These are phyloP conservation scores for Macrosteles quadrilineatus DNA, from an alignment of 1,140 invertebrate genomes.

Conservation along the genomic window DNA sequence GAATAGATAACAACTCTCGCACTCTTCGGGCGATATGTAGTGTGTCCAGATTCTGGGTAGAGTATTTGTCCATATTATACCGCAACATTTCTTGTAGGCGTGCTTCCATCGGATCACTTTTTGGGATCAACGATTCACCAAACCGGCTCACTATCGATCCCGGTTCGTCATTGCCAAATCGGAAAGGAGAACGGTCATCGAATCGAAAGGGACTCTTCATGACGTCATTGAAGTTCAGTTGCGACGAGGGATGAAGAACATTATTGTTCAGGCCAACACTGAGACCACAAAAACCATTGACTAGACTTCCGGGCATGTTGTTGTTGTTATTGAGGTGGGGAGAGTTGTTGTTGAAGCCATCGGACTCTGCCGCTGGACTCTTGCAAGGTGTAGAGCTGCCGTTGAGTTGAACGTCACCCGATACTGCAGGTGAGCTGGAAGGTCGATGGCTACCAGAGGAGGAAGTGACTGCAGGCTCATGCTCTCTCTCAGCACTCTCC, in stretches of 20 bases:
- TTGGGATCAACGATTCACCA: slow-evolving; percentile 84
- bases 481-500: slow-evolving; percentile 43
- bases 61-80: slow-evolving; percentile 89
- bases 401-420: slow-evolving; percentile 39
- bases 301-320: slow-evolving; percentile 49
- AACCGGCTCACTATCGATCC: slow-evolving; percentile 74
- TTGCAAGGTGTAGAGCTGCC: slow-evolving; percentile 52
- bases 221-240: slow-evolving; percentile 47
- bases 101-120: slow-evolving; percentile 89
- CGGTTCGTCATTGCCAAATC: slow-evolving; percentile 71
- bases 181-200: slow-evolving; percentile 69
- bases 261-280: slow-evolving; percentile 54
- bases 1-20: slow-evolving; percentile 92
- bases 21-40: slow-evolving; percentile 91
- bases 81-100: slow-evolving; percentile 88
- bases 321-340: slow-evolving; percentile 52
- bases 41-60: slow-evolving; percentile 91
- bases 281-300: slow-evolving; percentile 48
- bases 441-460: slow-evolving; percentile 32
- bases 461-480: slow-evolving; percentile 18
- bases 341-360: slow-evolving; percentile 46
- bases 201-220: slow-evolving; percentile 74
- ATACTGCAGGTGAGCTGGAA: slow-evolving; percentile 26
- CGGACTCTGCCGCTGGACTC: slow-evolving; percentile 59
- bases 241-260: slow-evolving; percentile 46